Conservation (phyloP, 2,113 vertebrate genomes). For the Propithecus coquereli region DNA sequence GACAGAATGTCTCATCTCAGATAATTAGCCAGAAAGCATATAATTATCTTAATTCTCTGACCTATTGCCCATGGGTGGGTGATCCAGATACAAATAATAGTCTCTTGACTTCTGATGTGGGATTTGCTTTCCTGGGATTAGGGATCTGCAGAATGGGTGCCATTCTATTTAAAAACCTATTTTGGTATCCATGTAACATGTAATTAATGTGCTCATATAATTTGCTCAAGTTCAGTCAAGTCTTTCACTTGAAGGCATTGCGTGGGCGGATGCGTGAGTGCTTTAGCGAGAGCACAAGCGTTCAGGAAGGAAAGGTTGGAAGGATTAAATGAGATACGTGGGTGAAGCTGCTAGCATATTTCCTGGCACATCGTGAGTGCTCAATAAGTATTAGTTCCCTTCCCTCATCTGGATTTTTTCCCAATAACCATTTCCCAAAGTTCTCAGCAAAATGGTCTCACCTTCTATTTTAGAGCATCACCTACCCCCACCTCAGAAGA, state of each 20-base stretch:
- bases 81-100: conserved; percentile 28
- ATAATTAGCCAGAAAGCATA: conserved; percentile 22
- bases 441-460: neutral
- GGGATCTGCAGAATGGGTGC: neutral
- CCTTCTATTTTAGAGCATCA: neutral
- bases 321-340: neutral
- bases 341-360: neutral
- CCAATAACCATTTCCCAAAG: neutral
- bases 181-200: neutral
- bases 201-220: conserved; percentile 24
- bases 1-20: neutral
- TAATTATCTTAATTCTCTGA: conserved; percentile 49
- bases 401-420: neutral
- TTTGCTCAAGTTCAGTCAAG: conserved; percentile 34
- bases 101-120: conserved; percentile 20
- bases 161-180: conserved; percentile 11
- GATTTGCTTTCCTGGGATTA: conserved; percentile 13
- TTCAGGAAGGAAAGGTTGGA: neutral
- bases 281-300: neutral
- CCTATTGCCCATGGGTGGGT: neutral
- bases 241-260: neutral
- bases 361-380: neutral
- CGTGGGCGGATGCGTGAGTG: neutral
- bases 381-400: neutral
- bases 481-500: neutral